A percentile compares a stretch with the other conserved stretches of the same genome.
These are phyloP conservation scores for Poecile montanus DNA, from an alignment of 2,797 vertebrate species.

Conservation along the genomic window DNA sequence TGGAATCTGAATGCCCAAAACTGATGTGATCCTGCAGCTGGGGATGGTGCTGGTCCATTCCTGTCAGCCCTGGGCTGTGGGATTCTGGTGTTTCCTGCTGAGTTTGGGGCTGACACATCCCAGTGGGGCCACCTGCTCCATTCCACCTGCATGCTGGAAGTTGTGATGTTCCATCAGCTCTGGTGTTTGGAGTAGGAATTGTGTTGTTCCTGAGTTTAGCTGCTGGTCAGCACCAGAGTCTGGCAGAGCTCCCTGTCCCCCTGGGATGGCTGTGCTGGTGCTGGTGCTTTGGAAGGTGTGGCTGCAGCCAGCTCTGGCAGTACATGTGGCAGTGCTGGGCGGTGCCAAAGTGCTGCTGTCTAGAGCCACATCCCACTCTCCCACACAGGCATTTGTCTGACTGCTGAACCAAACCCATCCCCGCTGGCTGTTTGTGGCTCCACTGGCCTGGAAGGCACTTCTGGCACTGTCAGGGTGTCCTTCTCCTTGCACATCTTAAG, in stretches of 20 bases:
- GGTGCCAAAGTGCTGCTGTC: accelerated
- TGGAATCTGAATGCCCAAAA: background rate
- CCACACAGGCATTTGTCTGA: accelerated
- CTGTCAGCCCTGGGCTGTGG: background rate
- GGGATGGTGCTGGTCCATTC: background rate
- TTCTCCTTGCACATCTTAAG: background rate
- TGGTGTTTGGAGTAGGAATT: background rate
- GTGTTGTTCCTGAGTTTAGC: accelerated
- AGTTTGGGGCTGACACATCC: background rate
- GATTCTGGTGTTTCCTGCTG: background rate
- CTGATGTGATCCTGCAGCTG: background rate
- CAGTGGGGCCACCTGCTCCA: background rate
- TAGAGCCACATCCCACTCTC: background rate
- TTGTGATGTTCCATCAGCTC: background rate
- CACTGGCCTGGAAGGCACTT: background rate
- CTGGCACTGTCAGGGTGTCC: background rate
- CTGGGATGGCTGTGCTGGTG: background rate
- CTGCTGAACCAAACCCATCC: background rate
- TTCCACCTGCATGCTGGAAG: background rate
- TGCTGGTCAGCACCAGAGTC: background rate
- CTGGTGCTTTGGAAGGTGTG: background rate
- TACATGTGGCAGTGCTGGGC: background rate
- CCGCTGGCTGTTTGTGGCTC: background rate
- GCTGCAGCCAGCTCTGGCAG: background rate
- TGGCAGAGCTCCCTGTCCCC: background rate